These are phyloP conservation scores for Irena cyanogastra DNA, from an alignment of 2,113 vertebrate genomes.

Conservation along the genomic window DNA sequence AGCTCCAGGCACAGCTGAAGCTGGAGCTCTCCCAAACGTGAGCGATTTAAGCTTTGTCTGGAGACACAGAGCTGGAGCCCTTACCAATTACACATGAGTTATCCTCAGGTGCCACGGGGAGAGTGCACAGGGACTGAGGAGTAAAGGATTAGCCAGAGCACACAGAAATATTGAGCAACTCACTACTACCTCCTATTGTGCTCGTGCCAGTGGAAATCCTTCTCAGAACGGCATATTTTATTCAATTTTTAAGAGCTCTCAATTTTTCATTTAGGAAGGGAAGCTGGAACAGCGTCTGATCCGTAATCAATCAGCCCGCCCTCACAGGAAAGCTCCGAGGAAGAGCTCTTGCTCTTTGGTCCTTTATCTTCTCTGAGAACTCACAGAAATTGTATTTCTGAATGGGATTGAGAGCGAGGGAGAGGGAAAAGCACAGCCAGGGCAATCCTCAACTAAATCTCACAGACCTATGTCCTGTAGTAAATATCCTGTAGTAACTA, in stretches of 20 bases:
- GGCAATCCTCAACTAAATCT: background rate
- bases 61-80: slow-evolving; percentile 6
- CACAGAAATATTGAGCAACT: slow-evolving; percentile 24
- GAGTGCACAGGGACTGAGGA: background rate
- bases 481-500: background rate
- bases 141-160: slow-evolving; percentile 40
- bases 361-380: slow-evolving; percentile 46
- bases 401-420: background rate
- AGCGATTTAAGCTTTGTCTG: slow-evolving; percentile 41
- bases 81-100: slow-evolving; percentile 48
- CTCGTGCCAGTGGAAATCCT: slow-evolving; percentile 56
- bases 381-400: slow-evolving; percentile 42
- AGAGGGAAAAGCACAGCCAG: background rate
- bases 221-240: slow-evolving; percentile 64
- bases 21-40: background rate
- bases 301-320: slow-evolving; percentile 64
- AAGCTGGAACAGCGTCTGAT: slow-evolving; percentile 59
- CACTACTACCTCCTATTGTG: slow-evolving; percentile 55
- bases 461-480: fast-evolving
- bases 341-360: slow-evolving; percentile 36
- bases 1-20: background rate
- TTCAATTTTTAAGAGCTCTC: slow-evolving; percentile 74
- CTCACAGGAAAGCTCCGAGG: slow-evolving; percentile 46
- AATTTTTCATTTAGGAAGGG: slow-evolving; percentile 72
- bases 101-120: slow-evolving; percentile 24